Base-by-base conservation (phyloP, 2,113 vertebrate genomes). In the Osmerus eperlanus region DNA sequence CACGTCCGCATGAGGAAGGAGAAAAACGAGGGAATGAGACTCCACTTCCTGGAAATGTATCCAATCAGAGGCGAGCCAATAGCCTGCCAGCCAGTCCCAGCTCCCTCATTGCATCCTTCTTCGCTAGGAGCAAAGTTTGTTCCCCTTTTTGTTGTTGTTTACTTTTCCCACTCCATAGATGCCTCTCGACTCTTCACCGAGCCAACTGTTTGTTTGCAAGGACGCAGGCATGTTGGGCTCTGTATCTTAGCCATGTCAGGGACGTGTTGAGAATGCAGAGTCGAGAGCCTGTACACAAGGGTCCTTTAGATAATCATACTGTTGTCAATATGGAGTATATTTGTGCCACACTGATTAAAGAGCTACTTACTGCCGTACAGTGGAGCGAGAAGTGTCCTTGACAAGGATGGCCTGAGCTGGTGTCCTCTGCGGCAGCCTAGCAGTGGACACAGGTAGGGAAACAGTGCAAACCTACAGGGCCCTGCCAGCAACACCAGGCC, bases 401-500 rank as follows among this genome's bases (percentile, higher is more conserved):
- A 81, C 59, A 56, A 80, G 65, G 62, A 64, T 41, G 28, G 62
- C 73, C 65, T 16, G 52, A 64, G 62, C 11, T 62, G 60, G 47
- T 67, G 12, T 51, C 61, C 79, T 79, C 72, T 4, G 55, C 62
- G 70, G 62, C 59, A 75, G 52, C 79, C 47, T 73, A 81, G 78
- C 58, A 32, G 64, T 65, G 61, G 2, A 63, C 63, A 54, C 69
- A 53, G 65, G 60, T 73, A 76, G 72, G 74, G 67, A 56, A 63
- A 62, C 73, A 75, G 71, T 74, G 78, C 73, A 70, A 32, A 69
- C 75, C 79, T 78, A 67, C 52, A 85, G 75, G 79, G 55, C 56
- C 80, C 76, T 77, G 74, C 78, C 72, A 83, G 83, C 79, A 83
- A 79, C 83, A 80, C 65, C 72, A 71, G 76, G 78, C 76, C 84